A percentile compares a stretch with the other conserved stretches of the same genome.
These are phyloP conservation scores for Pentamera pediparva DNA, from an alignment of 53 echinoderm and acorn worm genomes.

Conservation along the genomic window DNA sequence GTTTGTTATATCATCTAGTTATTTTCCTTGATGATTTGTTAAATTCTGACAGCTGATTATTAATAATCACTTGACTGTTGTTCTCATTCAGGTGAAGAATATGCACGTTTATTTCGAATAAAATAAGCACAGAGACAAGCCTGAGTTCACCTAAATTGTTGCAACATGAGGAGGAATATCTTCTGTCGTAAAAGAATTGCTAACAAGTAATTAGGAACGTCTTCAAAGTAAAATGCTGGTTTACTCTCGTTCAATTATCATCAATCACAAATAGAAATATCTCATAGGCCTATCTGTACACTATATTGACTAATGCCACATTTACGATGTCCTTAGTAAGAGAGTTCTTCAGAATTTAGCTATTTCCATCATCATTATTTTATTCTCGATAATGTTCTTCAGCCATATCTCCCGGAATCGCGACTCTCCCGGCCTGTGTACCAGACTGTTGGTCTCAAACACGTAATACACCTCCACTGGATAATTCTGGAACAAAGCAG, in stretches of 20 bases:
- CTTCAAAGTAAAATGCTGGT: not conserved
- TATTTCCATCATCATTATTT: constrained; percentile 81
- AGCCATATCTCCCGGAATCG: constrained; percentile 88
- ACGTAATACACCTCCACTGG: constrained; percentile 87
- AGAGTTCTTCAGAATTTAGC: constrained; percentile 50
- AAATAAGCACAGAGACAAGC: too few relatives aligned
- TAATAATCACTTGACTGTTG: too few relatives aligned
- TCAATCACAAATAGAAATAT: too few relatives aligned
- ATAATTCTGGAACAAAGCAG: constrained; percentile 48
- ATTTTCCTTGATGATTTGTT: too few relatives aligned
- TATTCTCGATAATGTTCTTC: constrained; percentile 79
- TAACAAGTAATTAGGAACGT: too few relatives aligned
- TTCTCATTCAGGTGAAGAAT: too few relatives aligned
- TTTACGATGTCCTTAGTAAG: not conserved
- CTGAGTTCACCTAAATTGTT: too few relatives aligned
- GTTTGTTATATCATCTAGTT: too few relatives aligned
- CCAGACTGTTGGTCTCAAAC: constrained; percentile 83
- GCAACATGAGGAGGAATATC: not conserved
- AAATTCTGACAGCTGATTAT: too few relatives aligned
- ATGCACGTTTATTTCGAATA: too few relatives aligned
- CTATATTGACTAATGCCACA: not conserved
- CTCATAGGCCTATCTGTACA: too few relatives aligned
- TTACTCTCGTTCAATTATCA: not conserved
- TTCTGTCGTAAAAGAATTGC: too few relatives aligned
- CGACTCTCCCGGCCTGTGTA: constrained; percentile 84